These are phyloP conservation scores for Naso thynnoides DNA, from an alignment of 2,797 vertebrate genomes.

Conservation along the genomic window DNA sequence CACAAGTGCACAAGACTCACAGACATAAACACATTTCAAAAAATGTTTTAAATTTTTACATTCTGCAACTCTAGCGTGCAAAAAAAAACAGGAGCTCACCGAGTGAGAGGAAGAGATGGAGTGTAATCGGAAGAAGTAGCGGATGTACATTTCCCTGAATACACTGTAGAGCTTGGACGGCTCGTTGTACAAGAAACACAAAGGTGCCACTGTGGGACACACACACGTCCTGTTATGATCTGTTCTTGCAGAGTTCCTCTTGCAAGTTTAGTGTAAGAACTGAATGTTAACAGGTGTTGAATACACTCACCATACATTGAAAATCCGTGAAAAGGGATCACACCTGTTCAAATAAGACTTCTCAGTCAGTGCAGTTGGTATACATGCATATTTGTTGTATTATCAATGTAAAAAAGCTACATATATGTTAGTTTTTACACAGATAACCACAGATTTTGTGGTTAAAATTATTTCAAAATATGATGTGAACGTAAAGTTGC, in stretches of 20 bases:
- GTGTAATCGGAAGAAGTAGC: slow-evolving; percentile 98
- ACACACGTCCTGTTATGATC: background rate
- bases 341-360: slow-evolving; percentile 84
- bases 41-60: background rate
- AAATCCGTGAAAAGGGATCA: slow-evolving; percentile 98
- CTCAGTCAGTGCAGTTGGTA: background rate
- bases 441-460: background rate
- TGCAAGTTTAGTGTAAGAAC: background rate
- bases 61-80: background rate
- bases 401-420: background rate
- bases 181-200: slow-evolving; percentile 99
- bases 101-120: slow-evolving; percentile 96
- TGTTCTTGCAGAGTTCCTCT: background rate
- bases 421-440: background rate
- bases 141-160: slow-evolving; percentile 98
- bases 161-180: slow-evolving; percentile 96
- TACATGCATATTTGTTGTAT: background rate
- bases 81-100: slow-evolving; percentile 83
- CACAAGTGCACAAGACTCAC: slow-evolving; percentile 14
- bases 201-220: slow-evolving; percentile 91
- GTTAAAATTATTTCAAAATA: background rate
- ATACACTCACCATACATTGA: slow-evolving; percentile 98
- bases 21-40: background rate
- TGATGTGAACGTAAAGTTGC: background rate
- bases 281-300: background rate